Evolutionary conservation across 2,113 vertebrate genomes (phyloP), one percentile per base, ranked within the genome.

Genomic region (Scomber scombrus): DNA sequence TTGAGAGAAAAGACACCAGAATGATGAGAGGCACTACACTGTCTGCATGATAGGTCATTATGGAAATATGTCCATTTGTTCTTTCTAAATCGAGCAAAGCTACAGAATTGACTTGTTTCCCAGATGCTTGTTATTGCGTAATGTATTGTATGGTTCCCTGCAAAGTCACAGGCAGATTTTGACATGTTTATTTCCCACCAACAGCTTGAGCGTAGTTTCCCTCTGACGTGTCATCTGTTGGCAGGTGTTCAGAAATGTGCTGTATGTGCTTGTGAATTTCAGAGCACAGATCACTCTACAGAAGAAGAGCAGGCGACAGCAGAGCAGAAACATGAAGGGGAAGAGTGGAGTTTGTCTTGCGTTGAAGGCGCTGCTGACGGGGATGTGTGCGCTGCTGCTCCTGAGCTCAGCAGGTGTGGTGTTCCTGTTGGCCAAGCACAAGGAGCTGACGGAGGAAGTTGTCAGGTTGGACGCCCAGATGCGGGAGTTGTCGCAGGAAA

Each of bases 341-440:
- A 55, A n/a, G 43, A 80, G 23, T 18, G 75, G 46, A 65, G 23
- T 15, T 51, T 64, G 14, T 11, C 23, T 49, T 2, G 50, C 40
- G 12, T 85, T 94, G 88, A 93, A 89, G 9, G 65, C 69, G 2
- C 71, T 93, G 50, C 89, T 96, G 86, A 86, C 71, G 2, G 94
- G 92, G 0, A 31, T 93, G 78, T 95, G 91, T 5, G 68, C 91
- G 71, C 82, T 96, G 10, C 93, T 94, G 2, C 91, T 94, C 11
- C 92, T 97, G 51, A 94, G 90, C 71, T 93, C 92, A 0, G 94
- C 91, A 2, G 95, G 93, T 64, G 92, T 96, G 0, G 66, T 96
- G 49, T 94, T 95, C 56, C 84, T 96, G 50, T 88, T 97, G 81
- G 87, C 93, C 11, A 93, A 93, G 84, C 94, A 96, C 93, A 87